These are phyloP conservation scores for Drosophila sucinea DNA, from an alignment of 1,140 invertebrate genomes.

Conservation along the genomic window DNA sequence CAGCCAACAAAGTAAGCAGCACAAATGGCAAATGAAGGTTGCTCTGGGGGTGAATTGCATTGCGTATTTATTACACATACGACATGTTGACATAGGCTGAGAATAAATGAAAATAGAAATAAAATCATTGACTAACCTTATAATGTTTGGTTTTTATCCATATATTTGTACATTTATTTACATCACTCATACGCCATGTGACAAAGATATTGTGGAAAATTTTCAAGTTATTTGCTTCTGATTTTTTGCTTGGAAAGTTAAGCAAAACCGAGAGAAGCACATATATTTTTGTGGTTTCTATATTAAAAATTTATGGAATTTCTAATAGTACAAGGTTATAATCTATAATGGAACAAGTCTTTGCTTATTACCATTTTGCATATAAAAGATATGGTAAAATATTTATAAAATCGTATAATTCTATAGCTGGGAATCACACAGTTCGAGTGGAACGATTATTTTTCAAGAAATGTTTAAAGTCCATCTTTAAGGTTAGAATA, in stretches of 20 bases:
- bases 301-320: too few species aligned
- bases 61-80: constrained; percentile 63
- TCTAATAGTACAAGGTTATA: too few species aligned
- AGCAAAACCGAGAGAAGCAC: too few species aligned
- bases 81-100: constrained; percentile 32
- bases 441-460: too few species aligned
- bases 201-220: constrained; percentile 1
- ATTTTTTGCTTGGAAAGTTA: background rate
- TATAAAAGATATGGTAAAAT: too few species aligned
- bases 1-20: background rate
- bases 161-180: background rate
- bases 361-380: too few species aligned
- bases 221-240: background rate
- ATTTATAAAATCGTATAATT: too few species aligned
- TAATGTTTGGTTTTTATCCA: background rate
- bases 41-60: constrained; percentile 21
- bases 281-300: too few species aligned
- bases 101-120: background rate
- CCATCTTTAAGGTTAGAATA: too few species aligned
- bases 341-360: too few species aligned
- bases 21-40: constrained; percentile 42
- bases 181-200: constrained; percentile 5
- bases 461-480: too few species aligned
- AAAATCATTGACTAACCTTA: constrained; percentile 12
- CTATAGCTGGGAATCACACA: too few species aligned